Percentiles rank a stretch among this genome's conserved stretches.
Conservation (phyloP, 1,140 invertebrate genomes). For the Melitaea cinxia region DNA sequence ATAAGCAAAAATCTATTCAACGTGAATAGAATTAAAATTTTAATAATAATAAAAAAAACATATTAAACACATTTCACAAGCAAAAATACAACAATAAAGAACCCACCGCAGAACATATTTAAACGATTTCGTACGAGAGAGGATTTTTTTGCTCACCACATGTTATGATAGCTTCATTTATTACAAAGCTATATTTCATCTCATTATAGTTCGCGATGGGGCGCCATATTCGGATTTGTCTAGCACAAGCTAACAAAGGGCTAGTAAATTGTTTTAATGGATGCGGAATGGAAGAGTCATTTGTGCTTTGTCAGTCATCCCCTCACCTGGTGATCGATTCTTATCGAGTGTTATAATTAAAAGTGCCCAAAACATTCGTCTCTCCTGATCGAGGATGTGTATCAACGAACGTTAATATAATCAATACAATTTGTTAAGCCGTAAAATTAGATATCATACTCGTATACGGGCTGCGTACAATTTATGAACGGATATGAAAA, state of each 20-base stretch:
- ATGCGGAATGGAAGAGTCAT: slow-evolving; percentile 66
- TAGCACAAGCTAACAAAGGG: slow-evolving; percentile 60
- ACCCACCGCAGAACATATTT: slow-evolving; percentile 29
- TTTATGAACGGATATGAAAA: no score
- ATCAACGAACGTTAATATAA: not conserved
- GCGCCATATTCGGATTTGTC: slow-evolving; percentile 56
- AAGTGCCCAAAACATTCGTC: slow-evolving; percentile 27
- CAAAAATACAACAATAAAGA: slow-evolving; percentile 21
- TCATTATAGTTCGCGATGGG: slow-evolving; percentile 75
- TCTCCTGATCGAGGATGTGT: slow-evolving; percentile 11
- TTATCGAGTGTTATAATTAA: slow-evolving; percentile 70
- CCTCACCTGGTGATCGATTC: slow-evolving; percentile 61
- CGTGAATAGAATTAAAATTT: not conserved
- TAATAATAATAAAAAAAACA: not conserved
- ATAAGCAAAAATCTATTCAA: not conserved
- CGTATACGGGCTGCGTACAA: no score
- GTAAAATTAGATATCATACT: no score
- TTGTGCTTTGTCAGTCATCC: slow-evolving; percentile 61
- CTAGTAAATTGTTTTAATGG: slow-evolving; percentile 79
- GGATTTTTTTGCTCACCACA: slow-evolving; percentile 54
- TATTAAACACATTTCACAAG: slow-evolving; percentile 6
- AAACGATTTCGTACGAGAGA: slow-evolving; percentile 46
- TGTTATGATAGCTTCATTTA: slow-evolving; percentile 78
- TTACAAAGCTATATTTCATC: slow-evolving; percentile 57
- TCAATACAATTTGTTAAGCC: not conserved